Percentiles rank a stretch among this genome's conserved stretches.
These are phyloP conservation scores for Coelopa pilipes DNA, from an alignment of 2,888 invertebrate species.

Conservation along the genomic window DNA sequence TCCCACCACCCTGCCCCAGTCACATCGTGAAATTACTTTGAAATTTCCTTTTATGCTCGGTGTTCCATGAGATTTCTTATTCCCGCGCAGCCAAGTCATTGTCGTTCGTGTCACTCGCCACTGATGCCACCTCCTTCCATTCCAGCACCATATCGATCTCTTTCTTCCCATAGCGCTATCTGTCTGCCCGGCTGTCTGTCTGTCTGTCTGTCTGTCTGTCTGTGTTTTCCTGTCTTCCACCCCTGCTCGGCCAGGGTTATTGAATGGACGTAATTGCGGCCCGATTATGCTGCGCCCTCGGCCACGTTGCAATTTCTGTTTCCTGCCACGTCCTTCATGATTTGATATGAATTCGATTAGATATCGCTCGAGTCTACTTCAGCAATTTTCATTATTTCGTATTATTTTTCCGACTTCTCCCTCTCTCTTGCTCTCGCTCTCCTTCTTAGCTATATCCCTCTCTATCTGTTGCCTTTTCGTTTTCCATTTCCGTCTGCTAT, in stretches of 20 bases:
- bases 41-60: too few species aligned
- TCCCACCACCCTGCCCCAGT: too few species aligned
- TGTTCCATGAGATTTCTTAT: background rate
- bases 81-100: background rate
- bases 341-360: conserved; percentile 42
- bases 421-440: background rate
- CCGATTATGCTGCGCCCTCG: conserved; percentile 11
- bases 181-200: background rate
- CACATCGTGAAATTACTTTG: too few species aligned
- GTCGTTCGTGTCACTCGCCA: background rate
- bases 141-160: background rate
- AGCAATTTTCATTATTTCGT: conserved; percentile 37
- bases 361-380: conserved; percentile 17
- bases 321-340: conserved; percentile 40
- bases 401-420: background rate
- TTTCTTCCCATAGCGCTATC: background rate
- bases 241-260: background rate
- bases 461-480: too few species aligned
- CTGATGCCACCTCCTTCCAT: background rate
- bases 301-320: conserved; percentile 31
- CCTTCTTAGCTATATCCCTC: too few species aligned
- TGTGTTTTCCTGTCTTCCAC: background rate
- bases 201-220: background rate
- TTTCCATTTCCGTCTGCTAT: background rate
- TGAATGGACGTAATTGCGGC: background rate